These are phyloP conservation scores for Trididemnum miniatum DNA, from an alignment of 23 tunicate genomes.

Conservation along the genomic window DNA sequence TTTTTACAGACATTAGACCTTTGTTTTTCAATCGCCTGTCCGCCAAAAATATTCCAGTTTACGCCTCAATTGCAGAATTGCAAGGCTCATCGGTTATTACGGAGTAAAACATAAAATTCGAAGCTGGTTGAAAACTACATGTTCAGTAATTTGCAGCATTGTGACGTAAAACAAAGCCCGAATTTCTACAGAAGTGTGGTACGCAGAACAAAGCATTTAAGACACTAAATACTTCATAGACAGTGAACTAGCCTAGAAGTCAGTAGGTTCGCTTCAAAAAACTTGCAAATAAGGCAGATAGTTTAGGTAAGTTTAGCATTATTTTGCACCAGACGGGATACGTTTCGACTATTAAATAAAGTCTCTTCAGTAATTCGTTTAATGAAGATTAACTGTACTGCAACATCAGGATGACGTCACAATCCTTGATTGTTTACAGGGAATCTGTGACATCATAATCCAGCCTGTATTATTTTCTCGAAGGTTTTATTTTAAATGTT, in stretches of 20 bases:
- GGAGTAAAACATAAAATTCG: slow-evolving; percentile 22
- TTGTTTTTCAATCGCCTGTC: slow-evolving; percentile 22
- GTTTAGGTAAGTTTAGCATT: slow-evolving; percentile 23
- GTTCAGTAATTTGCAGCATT: slow-evolving; percentile 24
- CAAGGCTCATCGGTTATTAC: slow-evolving; percentile 22
- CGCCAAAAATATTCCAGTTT: slow-evolving; percentile 21
- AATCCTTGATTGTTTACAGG: no score
- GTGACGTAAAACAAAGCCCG: slow-evolving; percentile 26
- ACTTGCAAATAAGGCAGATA: slow-evolving; percentile 24
- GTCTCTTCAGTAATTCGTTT: no score
- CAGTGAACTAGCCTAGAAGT: slow-evolving; percentile 25
- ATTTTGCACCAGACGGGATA: no score
- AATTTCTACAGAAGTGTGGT: slow-evolving; percentile 24
- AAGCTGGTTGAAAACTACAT: slow-evolving; percentile 24
- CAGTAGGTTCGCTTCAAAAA: slow-evolving; percentile 22
- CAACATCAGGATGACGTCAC: no score
- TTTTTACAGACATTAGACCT: slow-evolving; percentile 18
- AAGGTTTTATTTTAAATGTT: no score
- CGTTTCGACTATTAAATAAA: no score
- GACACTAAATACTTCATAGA: slow-evolving; percentile 23
- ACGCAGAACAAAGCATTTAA: slow-evolving; percentile 24
- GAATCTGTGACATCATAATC: no score
- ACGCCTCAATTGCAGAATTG: slow-evolving; percentile 23
- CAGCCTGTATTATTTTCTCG: no score
- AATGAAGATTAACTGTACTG: no score